Evolutionary conservation across 2,113 vertebrate species (phyloP).

Genomic region (Ardeotis arabs): DNA sequence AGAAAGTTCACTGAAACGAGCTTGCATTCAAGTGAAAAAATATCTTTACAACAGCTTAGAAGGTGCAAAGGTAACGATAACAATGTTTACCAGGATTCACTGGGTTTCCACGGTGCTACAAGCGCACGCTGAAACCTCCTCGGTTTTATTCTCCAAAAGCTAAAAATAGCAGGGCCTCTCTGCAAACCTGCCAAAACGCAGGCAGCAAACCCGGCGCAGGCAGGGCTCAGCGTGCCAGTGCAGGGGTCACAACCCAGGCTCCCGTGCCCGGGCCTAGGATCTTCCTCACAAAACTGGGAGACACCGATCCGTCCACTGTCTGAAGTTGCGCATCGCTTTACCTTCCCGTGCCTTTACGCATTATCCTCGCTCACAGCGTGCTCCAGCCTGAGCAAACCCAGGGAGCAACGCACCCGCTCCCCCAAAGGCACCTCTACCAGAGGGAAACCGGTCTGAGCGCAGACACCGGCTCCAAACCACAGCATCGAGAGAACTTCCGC

Average conservation of each 20-base stretch:
- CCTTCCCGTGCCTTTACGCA: rapidly evolving
- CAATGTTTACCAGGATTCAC: neutral
- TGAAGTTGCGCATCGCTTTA: rapidly evolving
- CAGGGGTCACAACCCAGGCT: rapidly evolving
- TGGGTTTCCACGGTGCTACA: neutral
- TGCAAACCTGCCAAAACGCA: neutral
- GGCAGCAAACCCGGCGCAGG: neutral
- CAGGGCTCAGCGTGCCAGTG: rapidly evolving
- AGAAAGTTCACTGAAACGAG: rapidly evolving
- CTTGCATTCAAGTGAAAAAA: neutral
- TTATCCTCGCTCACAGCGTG: rapidly evolving
- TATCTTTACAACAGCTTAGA: neutral
- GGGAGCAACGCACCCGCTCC: rapidly evolving
- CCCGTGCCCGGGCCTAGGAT: rapidly evolving
- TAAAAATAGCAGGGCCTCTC: neutral
- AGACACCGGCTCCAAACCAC: rapidly evolving
- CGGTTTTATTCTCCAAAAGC: neutral
- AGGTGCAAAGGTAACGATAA: neutral
- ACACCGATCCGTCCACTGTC: rapidly evolving
- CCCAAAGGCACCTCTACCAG: rapidly evolving
- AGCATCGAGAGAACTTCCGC: rapidly evolving
- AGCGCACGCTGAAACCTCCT: neutral
- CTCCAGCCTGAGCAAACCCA: neutral
- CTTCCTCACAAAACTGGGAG: rapidly evolving
- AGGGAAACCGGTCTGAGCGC: rapidly evolving